Conservation (phyloP, 2,797 vertebrate genomes). For the Austrolebias charrua region DNA sequence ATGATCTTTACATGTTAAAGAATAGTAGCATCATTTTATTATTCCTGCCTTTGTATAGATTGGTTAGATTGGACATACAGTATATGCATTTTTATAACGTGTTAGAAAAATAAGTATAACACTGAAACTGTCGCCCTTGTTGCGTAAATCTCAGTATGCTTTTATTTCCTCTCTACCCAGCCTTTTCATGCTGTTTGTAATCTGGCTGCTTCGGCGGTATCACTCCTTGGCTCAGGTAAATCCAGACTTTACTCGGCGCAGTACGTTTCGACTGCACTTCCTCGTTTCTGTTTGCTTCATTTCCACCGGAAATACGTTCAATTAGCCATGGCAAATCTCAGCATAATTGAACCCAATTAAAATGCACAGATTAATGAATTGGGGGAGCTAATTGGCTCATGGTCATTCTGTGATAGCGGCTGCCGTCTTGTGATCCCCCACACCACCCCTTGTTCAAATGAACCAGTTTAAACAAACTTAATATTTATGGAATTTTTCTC, state of each 20-base stretch:
- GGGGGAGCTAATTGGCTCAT: constrained; percentile 61
- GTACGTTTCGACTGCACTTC: constrained; percentile 13
- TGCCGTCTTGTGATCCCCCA: constrained; percentile 3
- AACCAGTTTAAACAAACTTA: constrained; percentile 15
- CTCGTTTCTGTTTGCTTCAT: constrained; percentile 48
- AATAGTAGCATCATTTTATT: too few species aligned
- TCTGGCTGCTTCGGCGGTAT: constrained; percentile 87
- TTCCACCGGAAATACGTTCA: constrained; percentile 63
- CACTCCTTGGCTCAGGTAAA: constrained; percentile 87
- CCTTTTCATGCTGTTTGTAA: constrained; percentile 86
- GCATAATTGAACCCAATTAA: constrained; percentile 67
- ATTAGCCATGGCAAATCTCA: constrained; percentile 65
- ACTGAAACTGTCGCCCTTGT: constrained; percentile 16
- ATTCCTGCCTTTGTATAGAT: background rate
- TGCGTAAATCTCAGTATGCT: constrained; percentile 12
- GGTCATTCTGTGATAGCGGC: constrained; percentile 52
- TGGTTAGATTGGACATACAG: background rate
- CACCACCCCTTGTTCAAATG: constrained; percentile 13
- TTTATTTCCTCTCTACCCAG: constrained; percentile 64
- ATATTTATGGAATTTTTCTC: constrained; percentile 9
- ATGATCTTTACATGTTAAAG: too few species aligned
- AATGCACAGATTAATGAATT: constrained; percentile 66
- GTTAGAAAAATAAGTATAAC: background rate
- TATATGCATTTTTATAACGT: too few species aligned
- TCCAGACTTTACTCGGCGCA: constrained; percentile 5